These are phyloP conservation scores for Eulemur albifrons DNA, from an alignment of 2,797 vertebrate species.

Conservation along the genomic window DNA sequence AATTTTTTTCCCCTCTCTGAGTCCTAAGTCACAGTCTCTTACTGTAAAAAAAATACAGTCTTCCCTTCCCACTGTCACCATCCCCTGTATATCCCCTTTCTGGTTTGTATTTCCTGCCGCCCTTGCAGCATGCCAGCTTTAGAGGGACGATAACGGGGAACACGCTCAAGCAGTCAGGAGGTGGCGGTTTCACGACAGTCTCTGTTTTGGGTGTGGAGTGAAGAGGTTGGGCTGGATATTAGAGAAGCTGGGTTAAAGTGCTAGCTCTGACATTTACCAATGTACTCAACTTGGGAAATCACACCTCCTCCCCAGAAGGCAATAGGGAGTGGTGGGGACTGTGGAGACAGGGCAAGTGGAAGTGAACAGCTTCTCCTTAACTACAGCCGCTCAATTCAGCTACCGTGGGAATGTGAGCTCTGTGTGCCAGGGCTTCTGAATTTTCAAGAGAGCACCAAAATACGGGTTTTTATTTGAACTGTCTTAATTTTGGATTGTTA, in stretches of 20 bases:
- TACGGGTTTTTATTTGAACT: neutral
- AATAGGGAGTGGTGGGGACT: neutral
- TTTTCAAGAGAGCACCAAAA: neutral
- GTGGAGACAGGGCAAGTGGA: rapidly evolving
- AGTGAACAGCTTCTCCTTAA: neutral
- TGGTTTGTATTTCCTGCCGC: neutral
- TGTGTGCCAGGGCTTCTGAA: neutral
- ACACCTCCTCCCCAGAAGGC: neutral
- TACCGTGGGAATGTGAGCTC: neutral
- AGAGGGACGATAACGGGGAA: neutral
- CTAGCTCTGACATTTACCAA: neutral
- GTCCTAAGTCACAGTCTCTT: neutral
- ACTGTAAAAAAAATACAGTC: neutral
- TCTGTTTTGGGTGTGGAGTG: neutral
- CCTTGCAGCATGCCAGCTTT: neutral
- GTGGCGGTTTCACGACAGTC: neutral
- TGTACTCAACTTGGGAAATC: neutral
- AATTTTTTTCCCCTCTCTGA: neutral
- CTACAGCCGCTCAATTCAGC: neutral
- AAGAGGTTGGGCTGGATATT: neutral
- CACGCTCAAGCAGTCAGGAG: no score
- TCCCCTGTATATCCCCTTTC: neutral
- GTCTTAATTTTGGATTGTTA: neutral
- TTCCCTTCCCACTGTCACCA: neutral
- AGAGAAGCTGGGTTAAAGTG: neutral